These are phyloP conservation scores for Aleiodes leptofemur DNA, from an alignment of 2,888 invertebrate species.

Conservation along the genomic window DNA sequence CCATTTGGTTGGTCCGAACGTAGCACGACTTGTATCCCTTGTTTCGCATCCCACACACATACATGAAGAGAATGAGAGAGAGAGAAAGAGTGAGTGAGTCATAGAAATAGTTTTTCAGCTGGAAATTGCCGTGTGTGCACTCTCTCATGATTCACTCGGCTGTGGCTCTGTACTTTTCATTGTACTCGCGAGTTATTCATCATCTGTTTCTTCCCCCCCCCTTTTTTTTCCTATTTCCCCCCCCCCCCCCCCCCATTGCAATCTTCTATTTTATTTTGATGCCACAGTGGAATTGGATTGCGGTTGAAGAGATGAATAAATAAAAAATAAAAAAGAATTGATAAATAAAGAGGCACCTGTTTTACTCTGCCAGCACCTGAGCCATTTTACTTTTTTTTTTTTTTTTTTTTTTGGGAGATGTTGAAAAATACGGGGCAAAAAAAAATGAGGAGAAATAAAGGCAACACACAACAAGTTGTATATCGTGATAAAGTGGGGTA, in stretches of 20 bases:
- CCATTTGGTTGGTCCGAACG: constrained; percentile 26
- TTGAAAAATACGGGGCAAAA: background rate
- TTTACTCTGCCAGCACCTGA: constrained; percentile 36
- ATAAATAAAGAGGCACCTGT: background rate
- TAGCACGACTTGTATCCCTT: constrained; percentile 35
- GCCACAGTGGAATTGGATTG: constrained; percentile 46
- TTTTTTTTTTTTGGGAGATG: background rate
- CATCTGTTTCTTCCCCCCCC: constrained; percentile 37
- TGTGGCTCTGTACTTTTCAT: constrained; percentile 38
- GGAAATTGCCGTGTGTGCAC: constrained; percentile 39
- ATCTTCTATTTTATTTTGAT: constrained; percentile 35
- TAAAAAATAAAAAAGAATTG: constrained; percentile 11
- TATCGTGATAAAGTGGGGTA: constrained; percentile 7
- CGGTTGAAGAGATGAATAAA: constrained; percentile 32
- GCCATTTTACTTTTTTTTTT: constrained; percentile 15
- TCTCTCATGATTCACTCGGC: constrained; percentile 45
- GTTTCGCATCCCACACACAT: constrained; percentile 9
- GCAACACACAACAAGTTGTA: constrained; percentile 1
- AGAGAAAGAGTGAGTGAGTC: background rate
- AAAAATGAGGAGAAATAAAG: constrained; percentile 13
- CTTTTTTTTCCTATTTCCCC: constrained; percentile 5
- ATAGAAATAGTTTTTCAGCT: constrained; percentile 31
- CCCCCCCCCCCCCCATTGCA: constrained; percentile 8
- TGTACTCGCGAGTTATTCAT: constrained; percentile 44
- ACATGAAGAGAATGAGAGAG: background rate